phyloP scores from a whole-genome alignment of 1,140 invertebrate species.

The Rhagoletis zephyria region DNA sequence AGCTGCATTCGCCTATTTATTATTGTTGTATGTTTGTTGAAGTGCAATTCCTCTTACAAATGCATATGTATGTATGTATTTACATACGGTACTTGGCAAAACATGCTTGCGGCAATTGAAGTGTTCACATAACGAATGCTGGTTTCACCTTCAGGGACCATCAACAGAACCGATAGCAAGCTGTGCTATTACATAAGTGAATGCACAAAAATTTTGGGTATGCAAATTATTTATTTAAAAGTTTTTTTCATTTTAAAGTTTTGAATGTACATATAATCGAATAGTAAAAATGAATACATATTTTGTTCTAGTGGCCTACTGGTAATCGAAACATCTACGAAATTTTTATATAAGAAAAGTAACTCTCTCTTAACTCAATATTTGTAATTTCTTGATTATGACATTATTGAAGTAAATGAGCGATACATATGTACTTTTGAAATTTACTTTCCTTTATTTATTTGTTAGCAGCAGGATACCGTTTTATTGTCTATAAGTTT shows the following conservation, averaged over 20 bases:
- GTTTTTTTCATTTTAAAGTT: not conserved
- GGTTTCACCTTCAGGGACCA: not conserved
- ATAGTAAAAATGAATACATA: too few species aligned
- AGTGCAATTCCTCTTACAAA: not conserved
- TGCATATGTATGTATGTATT: too few species aligned
- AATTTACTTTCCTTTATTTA: too few species aligned
- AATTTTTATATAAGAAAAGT: too few species aligned
- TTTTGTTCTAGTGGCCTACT: too few species aligned
- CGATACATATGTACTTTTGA: too few species aligned
- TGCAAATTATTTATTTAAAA: not conserved
- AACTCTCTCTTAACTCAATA: too few species aligned
- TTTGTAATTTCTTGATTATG: too few species aligned
- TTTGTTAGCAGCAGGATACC: not conserved
- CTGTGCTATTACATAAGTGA: not conserved
- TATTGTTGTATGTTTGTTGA: not conserved
- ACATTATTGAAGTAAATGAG: too few species aligned
- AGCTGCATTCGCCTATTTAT: not conserved
- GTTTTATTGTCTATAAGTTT: not conserved
- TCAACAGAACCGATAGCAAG: not conserved
- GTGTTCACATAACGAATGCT: not conserved
- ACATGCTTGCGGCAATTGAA: not conserved
- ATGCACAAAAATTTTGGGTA: not conserved
- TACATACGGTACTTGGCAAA: not conserved
- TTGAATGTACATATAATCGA: too few species aligned
- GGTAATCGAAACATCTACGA: too few species aligned